Conservation (phyloP, 64 coral and sea anemone species). For the Stichodactyla helianthus region DNA sequence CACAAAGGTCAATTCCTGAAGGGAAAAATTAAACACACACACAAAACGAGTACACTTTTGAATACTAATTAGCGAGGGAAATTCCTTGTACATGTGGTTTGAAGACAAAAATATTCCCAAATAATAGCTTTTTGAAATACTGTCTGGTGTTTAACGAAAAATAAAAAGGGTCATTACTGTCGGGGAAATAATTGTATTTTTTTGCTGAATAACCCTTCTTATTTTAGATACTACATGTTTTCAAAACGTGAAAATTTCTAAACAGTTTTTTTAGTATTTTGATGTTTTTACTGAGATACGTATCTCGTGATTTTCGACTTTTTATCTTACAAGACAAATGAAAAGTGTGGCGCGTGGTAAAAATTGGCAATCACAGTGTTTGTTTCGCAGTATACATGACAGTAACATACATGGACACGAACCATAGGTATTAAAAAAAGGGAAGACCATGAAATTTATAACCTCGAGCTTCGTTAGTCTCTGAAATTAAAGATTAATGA, state of each 20-base stretch:
- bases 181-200: not conserved
- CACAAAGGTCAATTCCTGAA: not conserved
- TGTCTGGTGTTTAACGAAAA: not conserved
- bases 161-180: not conserved
- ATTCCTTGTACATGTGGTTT: not conserved
- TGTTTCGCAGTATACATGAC: not conserved
- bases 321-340: not conserved
- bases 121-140: not conserved
- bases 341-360: not conserved
- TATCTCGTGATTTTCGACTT: not conserved
- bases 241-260: not conserved
- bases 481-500: conserved; percentile 29
- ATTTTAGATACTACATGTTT: not conserved
- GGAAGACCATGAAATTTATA: not conserved
- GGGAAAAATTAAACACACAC: not conserved
- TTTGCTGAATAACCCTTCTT: not conserved
- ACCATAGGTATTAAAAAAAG: not conserved
- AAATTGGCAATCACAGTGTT: not conserved
- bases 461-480: not conserved
- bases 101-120: conserved; percentile 5
- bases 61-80: conserved; percentile 28
- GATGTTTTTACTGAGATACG: not conserved
- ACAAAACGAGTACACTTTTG: conserved; percentile 16
- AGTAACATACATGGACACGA: not conserved
- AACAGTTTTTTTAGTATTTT: not conserved